Evolutionary conservation across 2,797 vertebrate genomes (phyloP), one percentile per base, ranked within the genome.

Genomic region (Gallirallus australis): DNA sequence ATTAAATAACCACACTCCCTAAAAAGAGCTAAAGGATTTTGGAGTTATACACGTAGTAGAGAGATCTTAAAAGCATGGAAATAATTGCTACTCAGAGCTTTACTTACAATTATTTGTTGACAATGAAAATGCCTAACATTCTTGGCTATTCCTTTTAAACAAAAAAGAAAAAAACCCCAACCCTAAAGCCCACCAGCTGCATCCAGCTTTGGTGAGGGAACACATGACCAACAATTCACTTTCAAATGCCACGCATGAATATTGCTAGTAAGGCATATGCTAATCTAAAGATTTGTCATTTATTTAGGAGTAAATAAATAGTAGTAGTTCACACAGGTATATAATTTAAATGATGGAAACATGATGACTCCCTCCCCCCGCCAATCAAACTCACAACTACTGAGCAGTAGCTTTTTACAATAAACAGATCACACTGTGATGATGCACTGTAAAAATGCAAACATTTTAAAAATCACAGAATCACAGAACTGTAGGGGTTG

Each of bases 171-270:
- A 31, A 15, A 50, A 47, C 21, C 21, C 21, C 21, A 48, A 23
- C 47, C 10, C n/a, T 70, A 15, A 66, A 85, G 48, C 40, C 53
- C 45, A 15, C 1, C 80, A 92, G 73, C 66, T 86, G 81, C 31
- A 76, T 6, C 9, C 76, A 63, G 52, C 18, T 13, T 37, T 61
- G 33, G n/a, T 7, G 40, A 16, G 52, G 11, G n/a, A 82, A 82
- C 0, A 0, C 15, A 30, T 0, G 2, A 66, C 64, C 1, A 2
- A 4, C 31, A 66, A 45, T 30, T 84, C 72, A 48, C 37, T 33
- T 77, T 64, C 42, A 63, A 59, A 69, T 45, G 50, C 82, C 59
- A 69, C n/a, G 31, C 59, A 60, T 6, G 19, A 76, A 79, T 28
- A 37, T 28, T 60, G 48, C 45, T 24, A 53, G 11, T 9, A 80